Conservation (phyloP, 2,888 invertebrate species). For the Lasioglossum vierecki region DNA sequence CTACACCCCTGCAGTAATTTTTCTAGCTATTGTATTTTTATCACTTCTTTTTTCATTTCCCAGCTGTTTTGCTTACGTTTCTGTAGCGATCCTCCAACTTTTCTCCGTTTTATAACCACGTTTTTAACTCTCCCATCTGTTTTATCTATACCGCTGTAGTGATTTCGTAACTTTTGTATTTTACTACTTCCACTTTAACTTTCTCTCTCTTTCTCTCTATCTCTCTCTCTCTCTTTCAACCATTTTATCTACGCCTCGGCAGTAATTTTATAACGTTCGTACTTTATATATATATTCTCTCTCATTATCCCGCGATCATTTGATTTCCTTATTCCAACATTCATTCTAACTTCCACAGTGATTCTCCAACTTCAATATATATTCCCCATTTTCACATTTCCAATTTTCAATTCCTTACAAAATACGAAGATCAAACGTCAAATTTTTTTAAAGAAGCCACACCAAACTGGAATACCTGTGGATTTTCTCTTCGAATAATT, state of each 20-base stretch:
- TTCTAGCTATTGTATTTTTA: not conserved
- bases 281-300: not conserved
- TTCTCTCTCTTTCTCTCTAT: too few species aligned
- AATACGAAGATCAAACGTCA: too few species aligned
- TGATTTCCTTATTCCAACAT: not conserved
- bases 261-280: not conserved
- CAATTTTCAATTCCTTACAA: too few species aligned
- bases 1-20: not conserved
- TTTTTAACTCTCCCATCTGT: not conserved
- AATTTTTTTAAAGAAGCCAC: too few species aligned
- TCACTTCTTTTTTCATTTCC: not conserved
- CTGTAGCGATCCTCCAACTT: not conserved
- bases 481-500: too few species aligned
- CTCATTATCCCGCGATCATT: not conserved
- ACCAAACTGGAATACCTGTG: too few species aligned
- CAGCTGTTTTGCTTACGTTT: not conserved
- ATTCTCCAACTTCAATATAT: not conserved
- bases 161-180: not conserved
- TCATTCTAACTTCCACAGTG: not conserved
- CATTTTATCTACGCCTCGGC: not conserved
- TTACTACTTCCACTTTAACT: not conserved
- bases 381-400: too few species aligned
- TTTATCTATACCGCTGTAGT: not conserved
- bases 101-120: not conserved
- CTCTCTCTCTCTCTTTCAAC: not conserved